Evolutionary conservation across 2,113 vertebrate genomes (phyloP).

Genomic region (Labeo rohita): DNA sequence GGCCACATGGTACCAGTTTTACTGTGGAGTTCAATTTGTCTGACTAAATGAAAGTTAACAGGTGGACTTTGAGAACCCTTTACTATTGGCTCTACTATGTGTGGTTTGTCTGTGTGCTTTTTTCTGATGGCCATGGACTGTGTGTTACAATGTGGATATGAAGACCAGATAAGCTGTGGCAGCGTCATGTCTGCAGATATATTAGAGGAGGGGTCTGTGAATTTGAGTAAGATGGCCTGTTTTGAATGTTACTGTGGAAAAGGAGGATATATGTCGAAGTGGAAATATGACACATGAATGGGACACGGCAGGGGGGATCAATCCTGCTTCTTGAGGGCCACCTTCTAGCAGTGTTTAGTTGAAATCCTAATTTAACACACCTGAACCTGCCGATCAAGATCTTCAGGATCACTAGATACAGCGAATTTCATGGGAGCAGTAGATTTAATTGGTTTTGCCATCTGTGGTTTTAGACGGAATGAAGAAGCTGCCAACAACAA

Average conservation of each 20-base stretch:
- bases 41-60: not conserved
- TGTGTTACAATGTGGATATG: slow-evolving; percentile 1
- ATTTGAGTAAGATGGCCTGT: not conserved
- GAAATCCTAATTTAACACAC: not conserved
- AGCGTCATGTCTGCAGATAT: not conserved
- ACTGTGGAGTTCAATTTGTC: not conserved
- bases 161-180: not conserved
- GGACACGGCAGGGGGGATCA: not conserved
- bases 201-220: not conserved
- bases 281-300: not conserved
- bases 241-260: not conserved
- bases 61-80: not conserved
- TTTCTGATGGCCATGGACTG: not conserved
- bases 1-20: not conserved
- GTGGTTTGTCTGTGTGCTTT: slow-evolving; percentile 1
- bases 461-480: not conserved
- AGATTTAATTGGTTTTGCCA: slow-evolving; percentile 2
- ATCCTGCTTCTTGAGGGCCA: not conserved
- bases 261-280: too few relatives aligned
- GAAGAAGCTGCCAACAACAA: not conserved
- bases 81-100: not conserved
- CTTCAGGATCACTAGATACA: not conserved
- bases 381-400: not conserved
- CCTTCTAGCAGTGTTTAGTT: not conserved
- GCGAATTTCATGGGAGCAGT: not conserved